These are phyloP conservation scores for Merops nubicus DNA, from an alignment of 2,113 vertebrate species.

Conservation along the genomic window DNA sequence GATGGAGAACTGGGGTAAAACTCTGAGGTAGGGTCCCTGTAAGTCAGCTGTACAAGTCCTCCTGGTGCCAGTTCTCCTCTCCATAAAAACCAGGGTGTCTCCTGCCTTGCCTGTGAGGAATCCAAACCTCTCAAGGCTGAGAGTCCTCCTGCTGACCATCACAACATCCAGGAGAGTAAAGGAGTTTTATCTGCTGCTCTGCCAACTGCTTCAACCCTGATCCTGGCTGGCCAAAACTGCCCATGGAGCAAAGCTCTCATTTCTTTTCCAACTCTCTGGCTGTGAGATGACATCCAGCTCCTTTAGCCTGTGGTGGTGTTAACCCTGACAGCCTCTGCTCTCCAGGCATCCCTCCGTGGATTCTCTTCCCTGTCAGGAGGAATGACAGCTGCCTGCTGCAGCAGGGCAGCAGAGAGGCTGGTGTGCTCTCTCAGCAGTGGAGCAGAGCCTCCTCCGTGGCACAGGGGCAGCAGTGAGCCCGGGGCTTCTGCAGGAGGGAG, in stretches of 20 bases:
- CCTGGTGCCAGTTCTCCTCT: background rate
- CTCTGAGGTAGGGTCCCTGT: background rate
- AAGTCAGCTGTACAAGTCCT: background rate
- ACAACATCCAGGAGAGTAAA: background rate
- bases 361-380: background rate
- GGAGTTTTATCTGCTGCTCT: background rate
- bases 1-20: background rate
- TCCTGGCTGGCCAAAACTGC: background rate
- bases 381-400: background rate
- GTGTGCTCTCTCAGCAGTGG: accelerated
- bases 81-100: background rate
- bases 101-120: background rate
- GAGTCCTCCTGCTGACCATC: background rate
- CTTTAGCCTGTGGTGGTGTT: accelerated
- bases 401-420: background rate
- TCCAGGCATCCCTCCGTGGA: background rate
- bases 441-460: background rate
- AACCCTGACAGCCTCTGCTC: background rate
- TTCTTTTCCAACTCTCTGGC: background rate
- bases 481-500: background rate
- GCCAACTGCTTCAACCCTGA: background rate
- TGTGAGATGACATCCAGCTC: background rate
- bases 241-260: background rate
- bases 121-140: background rate
- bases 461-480: background rate